Conservation (phyloP, 2,797 vertebrate genomes). For the Chlorospingus flavigularis region DNA sequence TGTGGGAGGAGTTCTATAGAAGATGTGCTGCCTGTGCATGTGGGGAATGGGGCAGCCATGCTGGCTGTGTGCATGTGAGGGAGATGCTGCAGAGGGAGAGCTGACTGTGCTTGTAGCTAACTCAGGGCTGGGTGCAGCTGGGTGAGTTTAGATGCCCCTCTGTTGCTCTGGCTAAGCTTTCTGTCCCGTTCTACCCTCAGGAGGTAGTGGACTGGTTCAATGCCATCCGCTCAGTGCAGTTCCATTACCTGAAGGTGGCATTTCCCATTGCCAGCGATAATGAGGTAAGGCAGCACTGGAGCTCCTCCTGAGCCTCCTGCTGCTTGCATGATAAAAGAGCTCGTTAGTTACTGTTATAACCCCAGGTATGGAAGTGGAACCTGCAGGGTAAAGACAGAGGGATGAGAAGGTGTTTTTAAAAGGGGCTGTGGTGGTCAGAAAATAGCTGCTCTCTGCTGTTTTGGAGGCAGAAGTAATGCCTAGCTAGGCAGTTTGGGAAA, state of each 20-base stretch:
- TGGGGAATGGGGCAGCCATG: background rate
- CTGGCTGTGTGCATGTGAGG: background rate
- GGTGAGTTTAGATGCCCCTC: background rate
- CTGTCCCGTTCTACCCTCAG: conserved; percentile 61
- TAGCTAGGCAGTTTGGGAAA: background rate
- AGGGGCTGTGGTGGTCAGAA: background rate
- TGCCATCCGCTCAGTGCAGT: conserved; percentile 85
- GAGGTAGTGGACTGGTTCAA: conserved; percentile 93
- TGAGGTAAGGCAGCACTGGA: conserved; percentile 77
- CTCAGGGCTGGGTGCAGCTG: background rate
- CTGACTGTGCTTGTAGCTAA: background rate
- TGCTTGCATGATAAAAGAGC: background rate
- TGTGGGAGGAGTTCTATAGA: background rate
- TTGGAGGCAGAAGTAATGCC: background rate
- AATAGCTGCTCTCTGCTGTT: background rate
- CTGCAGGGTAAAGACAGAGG: background rate
- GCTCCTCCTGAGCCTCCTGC: background rate
- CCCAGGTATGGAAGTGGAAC: background rate
- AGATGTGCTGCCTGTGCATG: background rate
- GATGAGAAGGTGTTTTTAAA: background rate
- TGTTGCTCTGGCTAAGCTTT: background rate
- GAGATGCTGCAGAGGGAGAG: background rate
- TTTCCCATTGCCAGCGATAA: conserved; percentile 85
- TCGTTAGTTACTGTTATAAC: background rate
- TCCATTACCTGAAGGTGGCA: conserved; percentile 89